phyloP scores from a whole-genome alignment of 2,888 invertebrate genomes.

The Eupsilia transversa region DNA sequence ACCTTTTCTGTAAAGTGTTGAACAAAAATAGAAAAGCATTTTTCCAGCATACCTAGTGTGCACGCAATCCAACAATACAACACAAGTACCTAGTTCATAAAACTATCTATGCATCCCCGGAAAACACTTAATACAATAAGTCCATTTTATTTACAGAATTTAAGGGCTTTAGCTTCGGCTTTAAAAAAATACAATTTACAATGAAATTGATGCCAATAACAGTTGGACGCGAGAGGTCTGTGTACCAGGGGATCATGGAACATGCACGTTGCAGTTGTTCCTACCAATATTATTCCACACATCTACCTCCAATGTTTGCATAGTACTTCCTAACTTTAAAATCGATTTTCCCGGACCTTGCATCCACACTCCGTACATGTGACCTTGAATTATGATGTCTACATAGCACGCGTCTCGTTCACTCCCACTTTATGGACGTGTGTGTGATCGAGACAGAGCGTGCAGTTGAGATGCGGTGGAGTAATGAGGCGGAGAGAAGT shows the following conservation, averaged over 20 bases:
- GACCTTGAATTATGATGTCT: slow-evolving; percentile 19
- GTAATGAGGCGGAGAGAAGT: slow-evolving; percentile 44
- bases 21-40: background rate
- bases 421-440: background rate
- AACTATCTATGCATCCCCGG: slow-evolving; percentile 20
- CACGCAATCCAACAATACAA: slow-evolving; percentile 30
- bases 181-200: background rate
- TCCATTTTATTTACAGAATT: slow-evolving; percentile 12
- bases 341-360: slow-evolving; percentile 40
- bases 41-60: background rate
- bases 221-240: slow-evolving; percentile 9
- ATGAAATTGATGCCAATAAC: background rate
- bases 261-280: background rate
- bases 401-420: slow-evolving; percentile 9
- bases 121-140: slow-evolving; percentile 7
- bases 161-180: background rate
- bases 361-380: slow-evolving; percentile 14
- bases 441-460: slow-evolving; percentile 16
- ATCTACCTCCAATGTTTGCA: background rate
- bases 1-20: background rate
- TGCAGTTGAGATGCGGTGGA: slow-evolving; percentile 43
- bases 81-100: slow-evolving; percentile 1
- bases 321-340: slow-evolving; percentile 8
- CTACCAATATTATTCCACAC: background rate
- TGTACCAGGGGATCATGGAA: slow-evolving; percentile 3